Conservation (phyloP, 2,797 vertebrate genomes). For the Centropyge bicolor region DNA sequence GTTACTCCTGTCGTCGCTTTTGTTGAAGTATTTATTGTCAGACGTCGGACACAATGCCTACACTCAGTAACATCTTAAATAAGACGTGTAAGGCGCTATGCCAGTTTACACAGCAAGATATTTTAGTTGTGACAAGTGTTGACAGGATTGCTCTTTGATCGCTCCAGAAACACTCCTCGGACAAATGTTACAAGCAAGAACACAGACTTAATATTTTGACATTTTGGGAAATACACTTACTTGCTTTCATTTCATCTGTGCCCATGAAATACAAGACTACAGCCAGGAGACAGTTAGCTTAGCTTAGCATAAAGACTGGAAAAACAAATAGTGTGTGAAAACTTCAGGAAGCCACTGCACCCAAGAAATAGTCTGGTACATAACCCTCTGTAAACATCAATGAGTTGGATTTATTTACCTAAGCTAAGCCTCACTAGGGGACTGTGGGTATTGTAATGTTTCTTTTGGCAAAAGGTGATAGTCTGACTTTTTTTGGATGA, state of each 20-base stretch:
- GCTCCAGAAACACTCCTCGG: not conserved
- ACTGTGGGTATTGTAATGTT: too few species aligned
- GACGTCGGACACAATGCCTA: constrained; percentile 2
- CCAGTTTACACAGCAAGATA: not conserved
- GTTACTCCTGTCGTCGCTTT: constrained; percentile 7
- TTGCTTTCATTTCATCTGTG: not conserved
- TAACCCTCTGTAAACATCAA: too few species aligned
- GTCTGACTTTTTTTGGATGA: too few species aligned
- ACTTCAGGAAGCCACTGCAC: too few species aligned
- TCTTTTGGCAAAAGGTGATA: too few species aligned
- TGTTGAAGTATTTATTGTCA: constrained; percentile 24
- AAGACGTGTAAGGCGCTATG: not conserved
- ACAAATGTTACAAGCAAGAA: not conserved
- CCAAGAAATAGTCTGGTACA: too few species aligned
- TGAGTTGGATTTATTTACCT: too few species aligned
- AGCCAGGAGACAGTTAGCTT: too few species aligned
- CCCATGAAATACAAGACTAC: not conserved
- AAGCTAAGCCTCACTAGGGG: too few species aligned
- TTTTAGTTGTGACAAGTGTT: not conserved
- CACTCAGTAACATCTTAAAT: constrained; percentile 4
- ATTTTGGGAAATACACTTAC: constrained; percentile 4
- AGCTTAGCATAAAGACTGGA: not conserved
- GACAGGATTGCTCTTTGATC: constrained; percentile 13
- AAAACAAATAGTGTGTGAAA: too few species aligned
- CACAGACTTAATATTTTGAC: not conserved